Base-by-base conservation (phyloP, 2,888 invertebrate genomes). In the Alloplasta piceator region DNA sequence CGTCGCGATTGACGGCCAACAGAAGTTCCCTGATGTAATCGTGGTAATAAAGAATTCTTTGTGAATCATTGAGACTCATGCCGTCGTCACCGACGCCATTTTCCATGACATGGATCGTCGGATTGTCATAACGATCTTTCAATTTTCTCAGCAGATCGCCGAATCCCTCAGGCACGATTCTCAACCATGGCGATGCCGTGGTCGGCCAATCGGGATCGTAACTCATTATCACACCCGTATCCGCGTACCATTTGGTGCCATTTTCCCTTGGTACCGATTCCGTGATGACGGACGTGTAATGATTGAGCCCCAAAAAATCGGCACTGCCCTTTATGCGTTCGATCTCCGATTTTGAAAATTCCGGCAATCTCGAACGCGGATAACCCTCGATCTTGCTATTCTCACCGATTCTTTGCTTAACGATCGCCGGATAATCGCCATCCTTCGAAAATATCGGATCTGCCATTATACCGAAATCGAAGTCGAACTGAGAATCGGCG, bases 201-300 rank as follows among this genome's bases (percentile, higher is more conserved):
- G 93, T 93, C 46, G 94, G 94, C 96, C 96, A 96, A 0, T 92
- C 92, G 0, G 93, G 93, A 89, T 95, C 94, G 85, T 93, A 93
- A 55, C 93, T 93, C 84, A 93, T 91, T 9, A 94, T 91, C 26
- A 95, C 93, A 1, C 95, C 95, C 9, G 77, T 68, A 55, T 90
- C 88, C 14, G 86, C 55, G 4, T 75, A 80, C 68, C 86, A 86
- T 0, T 82, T 72, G 0, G 82, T 55, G 0, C 52, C 2, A 6
- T 74, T 50, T 4, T 12, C 26, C 60, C 58, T 85, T 60, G 39
- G 67, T 14, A 9, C 84, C 4, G 68, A 52, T 64, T 87, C 84
- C 0, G 85, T 85, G 4, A 89, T 12, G 0, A 5, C 6, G 0
- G 89, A 79, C 0, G 88, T 87, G 52, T 90, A 91, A 67, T 91